A percentile compares a stretch with the other conserved stretches of the same genome.
These are phyloP conservation scores for Intellagama lesueurii DNA, from an alignment of 2,797 vertebrate species.

Conservation along the genomic window DNA sequence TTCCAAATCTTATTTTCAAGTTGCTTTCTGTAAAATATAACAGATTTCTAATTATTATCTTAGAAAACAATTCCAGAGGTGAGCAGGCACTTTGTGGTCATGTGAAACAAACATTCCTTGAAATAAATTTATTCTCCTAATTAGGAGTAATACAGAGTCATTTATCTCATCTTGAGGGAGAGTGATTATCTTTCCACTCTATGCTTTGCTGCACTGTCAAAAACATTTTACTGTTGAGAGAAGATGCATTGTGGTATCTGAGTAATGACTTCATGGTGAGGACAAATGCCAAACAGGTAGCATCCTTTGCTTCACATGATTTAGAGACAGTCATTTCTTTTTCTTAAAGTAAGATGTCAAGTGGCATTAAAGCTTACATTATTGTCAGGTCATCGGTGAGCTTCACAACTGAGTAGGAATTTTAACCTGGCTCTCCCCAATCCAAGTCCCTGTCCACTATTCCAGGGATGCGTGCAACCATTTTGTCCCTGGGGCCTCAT, in stretches of 20 bases:
- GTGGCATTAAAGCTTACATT: background rate
- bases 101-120: constrained; percentile 34
- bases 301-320: background rate
- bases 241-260: background rate
- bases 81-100: background rate
- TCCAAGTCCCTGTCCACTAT: background rate
- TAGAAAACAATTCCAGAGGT: constrained; percentile 3
- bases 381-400: background rate
- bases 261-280: constrained; percentile 17
- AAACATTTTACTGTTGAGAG: constrained; percentile 28
- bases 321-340: background rate
- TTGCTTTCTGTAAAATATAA: constrained; percentile 12
- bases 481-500: background rate
- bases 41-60: constrained; percentile 4
- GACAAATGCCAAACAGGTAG: constrained; percentile 20
- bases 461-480: background rate
- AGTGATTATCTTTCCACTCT: constrained; percentile 23
- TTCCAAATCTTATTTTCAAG: background rate
- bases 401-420: too few relatives aligned
- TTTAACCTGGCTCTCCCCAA: background rate
- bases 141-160: constrained; percentile 33
- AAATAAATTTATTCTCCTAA: constrained; percentile 38
- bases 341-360: background rate
- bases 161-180: constrained; percentile 10
- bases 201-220: constrained; percentile 4